Evolutionary conservation across 2,113 vertebrate species (phyloP).

Genomic region (Meles meles): DNA sequence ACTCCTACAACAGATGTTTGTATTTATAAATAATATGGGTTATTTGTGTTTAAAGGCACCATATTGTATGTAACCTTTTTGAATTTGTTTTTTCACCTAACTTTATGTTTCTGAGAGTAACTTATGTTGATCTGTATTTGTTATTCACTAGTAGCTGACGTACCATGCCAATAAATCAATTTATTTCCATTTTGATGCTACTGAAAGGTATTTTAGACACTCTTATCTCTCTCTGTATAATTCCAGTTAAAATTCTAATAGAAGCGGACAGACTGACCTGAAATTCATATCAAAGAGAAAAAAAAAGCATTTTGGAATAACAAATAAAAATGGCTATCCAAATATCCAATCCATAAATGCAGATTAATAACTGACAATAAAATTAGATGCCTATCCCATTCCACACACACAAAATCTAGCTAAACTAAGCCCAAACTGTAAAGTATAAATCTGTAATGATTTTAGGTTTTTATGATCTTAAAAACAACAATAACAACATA

Average conservation of each 20-base stretch:
- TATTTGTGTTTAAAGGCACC: neutral
- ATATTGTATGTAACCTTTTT: neutral
- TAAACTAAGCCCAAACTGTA: neutral
- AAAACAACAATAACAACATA: neutral
- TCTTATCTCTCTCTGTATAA: neutral
- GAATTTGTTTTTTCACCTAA: neutral
- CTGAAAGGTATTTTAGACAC: neutral
- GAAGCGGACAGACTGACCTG: neutral
- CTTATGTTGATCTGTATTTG: neutral
- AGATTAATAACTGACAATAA: neutral
- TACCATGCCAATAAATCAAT: neutral
- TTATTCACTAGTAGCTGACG: neutral
- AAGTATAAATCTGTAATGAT: neutral
- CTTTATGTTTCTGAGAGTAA: slow-evolving; percentile 19
- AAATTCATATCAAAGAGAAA: neutral
- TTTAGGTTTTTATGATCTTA: neutral
- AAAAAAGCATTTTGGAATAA: neutral
- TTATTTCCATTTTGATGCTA: neutral
- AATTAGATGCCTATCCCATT: neutral
- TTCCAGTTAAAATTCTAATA: neutral
- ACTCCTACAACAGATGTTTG: neutral
- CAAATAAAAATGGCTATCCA: neutral
- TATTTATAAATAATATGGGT: neutral
- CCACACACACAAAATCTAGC: neutral
- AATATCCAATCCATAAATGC: neutral